Conservation (phyloP, 2,113 vertebrate genomes). For the Coturnix japonica region DNA sequence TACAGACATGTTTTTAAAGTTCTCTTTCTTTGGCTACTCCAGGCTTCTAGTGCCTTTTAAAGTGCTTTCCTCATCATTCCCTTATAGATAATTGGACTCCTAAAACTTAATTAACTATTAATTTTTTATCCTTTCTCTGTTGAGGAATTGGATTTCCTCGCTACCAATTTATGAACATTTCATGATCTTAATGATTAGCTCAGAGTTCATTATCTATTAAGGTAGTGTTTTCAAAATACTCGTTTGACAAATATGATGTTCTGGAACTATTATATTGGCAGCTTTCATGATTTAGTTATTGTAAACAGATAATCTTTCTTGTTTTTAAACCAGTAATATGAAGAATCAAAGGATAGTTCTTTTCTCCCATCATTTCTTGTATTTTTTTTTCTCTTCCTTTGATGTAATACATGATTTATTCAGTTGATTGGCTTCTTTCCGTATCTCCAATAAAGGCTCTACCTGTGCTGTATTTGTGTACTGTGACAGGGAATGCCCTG, state of each 20-base stretch:
- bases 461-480: not conserved
- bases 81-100: slow-evolving; percentile 1
- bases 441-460: not conserved
- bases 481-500: not conserved
- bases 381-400: not conserved
- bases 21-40: not conserved
- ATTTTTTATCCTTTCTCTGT: slow-evolving; percentile 19
- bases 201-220: slow-evolving; percentile 11
- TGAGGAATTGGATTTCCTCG: not conserved
- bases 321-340: not conserved
- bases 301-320: not conserved
- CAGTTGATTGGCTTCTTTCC: not conserved
- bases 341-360: not conserved
- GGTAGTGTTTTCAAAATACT: slow-evolving; percentile 2
- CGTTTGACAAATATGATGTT: not conserved
- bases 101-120: slow-evolving; percentile 49
- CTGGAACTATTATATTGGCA: not conserved
- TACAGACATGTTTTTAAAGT: not conserved
- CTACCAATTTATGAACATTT: slow-evolving; percentile 17
- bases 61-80: slow-evolving; percentile 9
- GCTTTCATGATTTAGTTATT: not conserved
- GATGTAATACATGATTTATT: not conserved
- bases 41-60: not conserved
- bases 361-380: not conserved
- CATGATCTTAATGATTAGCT: slow-evolving; percentile 14